Evolutionary conservation across 2,888 invertebrate species (phyloP).

Genomic region (Thysanoteuthis rhombus): DNA sequence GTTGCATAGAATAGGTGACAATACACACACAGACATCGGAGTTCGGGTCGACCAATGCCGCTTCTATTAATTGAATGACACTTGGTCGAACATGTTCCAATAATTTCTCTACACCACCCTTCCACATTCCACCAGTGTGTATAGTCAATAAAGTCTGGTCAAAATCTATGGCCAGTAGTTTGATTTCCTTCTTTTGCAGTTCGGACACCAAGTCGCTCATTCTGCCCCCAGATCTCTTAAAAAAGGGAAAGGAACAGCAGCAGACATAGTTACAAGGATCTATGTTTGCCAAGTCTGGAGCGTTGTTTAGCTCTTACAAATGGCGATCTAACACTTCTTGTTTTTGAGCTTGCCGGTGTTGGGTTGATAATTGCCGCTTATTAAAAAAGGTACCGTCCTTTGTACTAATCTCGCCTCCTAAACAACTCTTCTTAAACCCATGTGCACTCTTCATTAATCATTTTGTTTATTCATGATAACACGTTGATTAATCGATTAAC

Average conservation of each 20-base stretch:
- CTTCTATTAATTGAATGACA: conserved; percentile 55
- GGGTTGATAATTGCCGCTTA: not conserved
- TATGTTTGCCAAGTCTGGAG: not conserved
- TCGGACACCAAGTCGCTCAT: conserved; percentile 42
- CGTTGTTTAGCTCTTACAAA: not conserved
- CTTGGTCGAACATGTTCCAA: conserved; percentile 57
- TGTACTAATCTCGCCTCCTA: too few species aligned
- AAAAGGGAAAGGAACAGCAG: not conserved
- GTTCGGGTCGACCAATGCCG: conserved; percentile 49
- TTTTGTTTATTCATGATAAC: too few species aligned
- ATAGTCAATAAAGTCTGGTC: conserved; percentile 62
- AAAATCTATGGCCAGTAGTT: conserved; percentile 62
- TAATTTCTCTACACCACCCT: conserved; percentile 53
- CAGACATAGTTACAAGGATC: not conserved
- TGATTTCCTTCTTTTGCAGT: conserved; percentile 53
- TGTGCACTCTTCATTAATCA: too few species aligned
- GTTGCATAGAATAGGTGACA: conserved; percentile 62
- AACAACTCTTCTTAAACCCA: too few species aligned
- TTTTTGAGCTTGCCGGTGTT: not conserved
- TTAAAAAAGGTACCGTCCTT: not conserved
- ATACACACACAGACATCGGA: conserved; percentile 50
- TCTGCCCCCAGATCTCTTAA: not conserved
- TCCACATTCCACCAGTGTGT: conserved; percentile 63
- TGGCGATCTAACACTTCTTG: not conserved
- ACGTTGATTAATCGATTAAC: too few species aligned